Conservation (phyloP, 1,140 invertebrate species). For the Saccostrea echinata region DNA sequence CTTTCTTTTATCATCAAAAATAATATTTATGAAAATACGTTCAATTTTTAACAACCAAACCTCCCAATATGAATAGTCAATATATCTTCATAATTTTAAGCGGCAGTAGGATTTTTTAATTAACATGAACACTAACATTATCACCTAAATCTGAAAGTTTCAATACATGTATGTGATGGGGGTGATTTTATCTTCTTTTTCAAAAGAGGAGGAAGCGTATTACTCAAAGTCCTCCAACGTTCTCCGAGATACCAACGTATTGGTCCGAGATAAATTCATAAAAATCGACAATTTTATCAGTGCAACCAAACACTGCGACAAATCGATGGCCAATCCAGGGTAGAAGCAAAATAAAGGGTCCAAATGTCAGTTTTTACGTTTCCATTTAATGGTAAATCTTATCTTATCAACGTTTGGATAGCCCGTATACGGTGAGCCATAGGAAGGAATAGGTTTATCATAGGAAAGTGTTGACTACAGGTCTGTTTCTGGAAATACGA, state of each 20-base stretch:
- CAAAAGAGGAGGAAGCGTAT: neutral
- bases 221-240: neutral
- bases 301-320: conserved; percentile 6
- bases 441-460: neutral
- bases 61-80: too few species aligned
- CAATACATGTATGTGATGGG: neutral
- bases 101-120: neutral
- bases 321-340: neutral
- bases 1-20: too few species aligned
- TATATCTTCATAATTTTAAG: too few species aligned
- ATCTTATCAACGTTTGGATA: conserved; percentile 16
- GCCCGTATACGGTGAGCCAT: neutral
- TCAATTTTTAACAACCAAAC: too few species aligned
- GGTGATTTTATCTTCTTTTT: neutral
- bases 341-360: neutral
- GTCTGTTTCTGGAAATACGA: neutral
- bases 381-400: neutral
- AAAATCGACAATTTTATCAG: conserved; percentile 31
- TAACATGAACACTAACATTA: neutral
- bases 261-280: neutral
- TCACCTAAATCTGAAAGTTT: neutral
- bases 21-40: too few species aligned
- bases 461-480: neutral
- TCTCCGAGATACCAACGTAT: neutral
- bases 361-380: conserved; percentile 5